Conservation (phyloP, 37 sponge, comb jelly and placozoan genomes). For the Halichondria panicea region DNA sequence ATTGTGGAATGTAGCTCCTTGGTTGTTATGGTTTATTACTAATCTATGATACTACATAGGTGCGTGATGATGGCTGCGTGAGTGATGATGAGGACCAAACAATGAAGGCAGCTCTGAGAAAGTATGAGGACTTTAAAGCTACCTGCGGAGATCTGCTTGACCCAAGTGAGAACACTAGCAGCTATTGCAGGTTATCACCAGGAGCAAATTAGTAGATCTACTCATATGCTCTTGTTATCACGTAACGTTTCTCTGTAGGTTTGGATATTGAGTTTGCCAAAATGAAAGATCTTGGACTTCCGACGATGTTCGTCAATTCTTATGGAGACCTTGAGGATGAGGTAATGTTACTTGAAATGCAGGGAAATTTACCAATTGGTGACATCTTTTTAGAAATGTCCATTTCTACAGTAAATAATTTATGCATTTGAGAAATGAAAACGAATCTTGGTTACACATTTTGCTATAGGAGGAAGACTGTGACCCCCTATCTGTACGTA, state of each 20-base stretch:
- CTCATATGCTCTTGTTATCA: neutral
- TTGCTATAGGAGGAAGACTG: no score
- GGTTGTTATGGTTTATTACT: no score
- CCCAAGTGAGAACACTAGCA: slow-evolving; percentile 20
- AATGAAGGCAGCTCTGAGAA: slow-evolving; percentile 31
- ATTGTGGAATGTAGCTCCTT: no score
- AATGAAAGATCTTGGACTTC: slow-evolving; percentile 66
- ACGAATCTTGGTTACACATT: no score
- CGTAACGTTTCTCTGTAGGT: slow-evolving; percentile 1
- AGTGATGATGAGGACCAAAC: slow-evolving; percentile 1
- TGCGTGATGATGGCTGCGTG: slow-evolving; percentile 2
- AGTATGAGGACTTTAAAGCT: slow-evolving; percentile 41
- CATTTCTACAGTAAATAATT: no score
- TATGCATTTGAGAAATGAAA: no score
- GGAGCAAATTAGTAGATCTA: neutral
- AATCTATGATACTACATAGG: no score
- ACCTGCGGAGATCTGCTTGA: slow-evolving; percentile 41
- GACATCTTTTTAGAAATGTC: no score
- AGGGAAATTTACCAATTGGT: no score
- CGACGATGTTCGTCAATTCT: slow-evolving; percentile 66
- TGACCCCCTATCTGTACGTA: no score
- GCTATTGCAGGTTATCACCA: neutral
- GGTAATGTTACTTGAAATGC: no score
- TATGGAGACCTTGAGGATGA: slow-evolving; percentile 42
- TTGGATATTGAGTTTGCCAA: slow-evolving; percentile 54